Conservation (phyloP, 2,888 invertebrate species). For the Thera obeliscata region DNA sequence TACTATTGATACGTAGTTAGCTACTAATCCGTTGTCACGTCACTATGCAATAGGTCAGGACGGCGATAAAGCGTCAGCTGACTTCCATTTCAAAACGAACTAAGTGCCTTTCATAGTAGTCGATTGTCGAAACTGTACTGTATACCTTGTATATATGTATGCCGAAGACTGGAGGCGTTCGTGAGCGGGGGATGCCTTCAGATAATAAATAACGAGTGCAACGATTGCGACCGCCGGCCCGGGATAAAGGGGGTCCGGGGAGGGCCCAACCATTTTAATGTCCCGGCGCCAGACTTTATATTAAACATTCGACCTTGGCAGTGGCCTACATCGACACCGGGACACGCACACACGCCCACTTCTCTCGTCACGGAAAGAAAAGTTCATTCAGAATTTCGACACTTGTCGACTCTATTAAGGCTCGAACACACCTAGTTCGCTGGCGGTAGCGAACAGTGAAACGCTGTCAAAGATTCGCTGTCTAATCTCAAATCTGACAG, state of each 20-base stretch:
- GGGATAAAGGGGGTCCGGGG: slow-evolving; percentile 76
- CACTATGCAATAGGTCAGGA: too few relatives aligned
- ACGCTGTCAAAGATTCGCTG: too few relatives aligned
- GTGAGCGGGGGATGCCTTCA: slow-evolving; percentile 71
- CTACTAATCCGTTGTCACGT: too few relatives aligned
- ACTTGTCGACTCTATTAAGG: slow-evolving; percentile 70
- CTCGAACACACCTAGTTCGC: too few relatives aligned
- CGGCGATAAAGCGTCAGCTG: too few relatives aligned
- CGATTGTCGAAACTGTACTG: too few relatives aligned
- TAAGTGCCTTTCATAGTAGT: too few relatives aligned
- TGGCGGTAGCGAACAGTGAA: too few relatives aligned
- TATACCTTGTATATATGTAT: slow-evolving; percentile 39
- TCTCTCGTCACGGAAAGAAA: slow-evolving; percentile 79
- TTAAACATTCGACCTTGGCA: slow-evolving; percentile 85
- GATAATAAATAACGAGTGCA: slow-evolving; percentile 84
- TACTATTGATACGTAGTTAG: too few relatives aligned
- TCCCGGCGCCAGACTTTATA: slow-evolving; percentile 84
- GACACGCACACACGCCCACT: slow-evolving; percentile 81
- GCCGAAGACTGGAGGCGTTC: slow-evolving; percentile 58
- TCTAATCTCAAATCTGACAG: too few relatives aligned
- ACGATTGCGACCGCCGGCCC: slow-evolving; percentile 80
- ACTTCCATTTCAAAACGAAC: too few relatives aligned
- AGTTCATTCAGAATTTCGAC: slow-evolving; percentile 79
- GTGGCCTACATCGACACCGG: slow-evolving; percentile 83
- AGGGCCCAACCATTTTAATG: slow-evolving; percentile 84